Base-by-base conservation (phyloP, 2,797 vertebrate genomes). In the Enteromius argenteus region DNA sequence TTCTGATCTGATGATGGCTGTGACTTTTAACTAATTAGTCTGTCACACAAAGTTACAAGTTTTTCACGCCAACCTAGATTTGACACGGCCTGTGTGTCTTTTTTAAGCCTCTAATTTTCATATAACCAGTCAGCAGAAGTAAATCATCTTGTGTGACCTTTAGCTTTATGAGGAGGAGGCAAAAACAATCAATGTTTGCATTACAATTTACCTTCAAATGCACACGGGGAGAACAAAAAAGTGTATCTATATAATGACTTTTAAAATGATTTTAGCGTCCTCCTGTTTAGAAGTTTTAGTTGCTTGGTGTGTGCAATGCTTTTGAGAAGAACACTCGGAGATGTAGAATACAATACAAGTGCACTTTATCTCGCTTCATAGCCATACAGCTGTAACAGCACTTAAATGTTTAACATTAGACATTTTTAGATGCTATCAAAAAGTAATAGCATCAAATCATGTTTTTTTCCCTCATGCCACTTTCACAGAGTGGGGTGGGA, bases 11-110 rank as follows among this genome's bases (percentile, higher is more conserved):
- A 94, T 91, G 92, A 94, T 90, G 91, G 89, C 90, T 91, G 91
- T 68, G 91, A 94, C 93, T 94, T 95, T 94, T 93, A 92, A 91
- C 94, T 94, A 93, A 94, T 91, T 91, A 92, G 90, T 88, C 83
- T 91, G 93, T 92, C 92, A 91, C 89, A 90, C 88, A 91, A 93
- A 90, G 90, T 93, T 90, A 91, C 89, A 90, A 79, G 72, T 15
- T 93, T 92, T 92, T 91, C 89, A 91, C 83, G 85, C 32, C 89
- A 92, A 93, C 91, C 93, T 93, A 92, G 91, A 93, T 93, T 88
- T 87, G 87, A 85, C 85, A 83, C 85, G 88, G 87, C 87, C 90
- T 90, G 81, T 71, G 74, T 84, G 42, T 83, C 23, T 82, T 66
- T 76, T 78, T 74, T 42, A 81, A 81, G 39, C 5, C 23, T 30